These are phyloP conservation scores for Apolygus lucorum DNA, from an alignment of 1,140 invertebrate species.

Conservation along the genomic window DNA sequence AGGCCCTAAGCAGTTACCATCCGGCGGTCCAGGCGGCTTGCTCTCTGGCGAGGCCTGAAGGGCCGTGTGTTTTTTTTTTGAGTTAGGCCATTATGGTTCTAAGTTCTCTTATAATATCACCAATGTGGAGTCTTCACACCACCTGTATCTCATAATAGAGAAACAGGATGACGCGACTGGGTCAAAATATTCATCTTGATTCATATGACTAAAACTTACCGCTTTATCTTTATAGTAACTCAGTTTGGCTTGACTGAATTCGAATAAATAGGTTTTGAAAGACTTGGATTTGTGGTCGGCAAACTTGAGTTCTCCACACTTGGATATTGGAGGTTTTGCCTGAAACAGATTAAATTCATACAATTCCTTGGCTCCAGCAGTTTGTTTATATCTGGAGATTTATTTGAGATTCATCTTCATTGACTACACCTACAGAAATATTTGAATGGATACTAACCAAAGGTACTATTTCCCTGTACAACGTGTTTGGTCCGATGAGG, in stretches of 20 bases:
- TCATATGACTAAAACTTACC: constrained; percentile 47
- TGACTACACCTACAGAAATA: too few species aligned
- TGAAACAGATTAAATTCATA: too few species aligned
- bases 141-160: neutral
- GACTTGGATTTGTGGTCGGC: constrained; percentile 65
- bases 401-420: too few species aligned
- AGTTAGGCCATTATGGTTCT: too few species aligned
- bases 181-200: neutral
- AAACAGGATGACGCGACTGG: too few species aligned
- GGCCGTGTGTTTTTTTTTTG: too few species aligned
- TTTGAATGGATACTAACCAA: constrained; percentile 33
- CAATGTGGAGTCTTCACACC: too few species aligned
- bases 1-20: too few species aligned
- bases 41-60: too few species aligned
- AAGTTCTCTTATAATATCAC: too few species aligned
- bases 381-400: too few species aligned
- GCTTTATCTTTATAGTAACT: constrained; percentile 70
- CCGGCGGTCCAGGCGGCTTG: too few species aligned
- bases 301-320: constrained; percentile 63
- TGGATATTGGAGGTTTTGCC: constrained; percentile 48
- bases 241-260: constrained; percentile 68
- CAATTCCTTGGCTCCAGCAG: neutral
- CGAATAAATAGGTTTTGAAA: constrained; percentile 66
- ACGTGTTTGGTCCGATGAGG: constrained; percentile 50
- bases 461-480: constrained; percentile 45